Percentiles rank a stretch among this genome's conserved stretches.
Conservation (phyloP, 2,888 invertebrate genomes). For the Erebia ligea region DNA sequence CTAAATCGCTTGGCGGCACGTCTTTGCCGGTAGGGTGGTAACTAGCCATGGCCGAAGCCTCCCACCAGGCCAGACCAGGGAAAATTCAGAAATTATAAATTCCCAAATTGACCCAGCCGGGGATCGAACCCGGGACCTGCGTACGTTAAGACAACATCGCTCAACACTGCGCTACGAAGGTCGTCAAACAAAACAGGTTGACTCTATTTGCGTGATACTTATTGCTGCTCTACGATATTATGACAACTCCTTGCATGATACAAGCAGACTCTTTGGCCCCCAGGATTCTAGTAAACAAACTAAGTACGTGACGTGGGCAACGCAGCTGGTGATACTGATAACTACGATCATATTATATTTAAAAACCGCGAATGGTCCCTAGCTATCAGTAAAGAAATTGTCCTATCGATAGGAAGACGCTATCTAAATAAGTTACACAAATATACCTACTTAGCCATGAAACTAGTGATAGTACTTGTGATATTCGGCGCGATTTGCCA, state of each 20-base stretch:
- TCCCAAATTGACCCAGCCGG: too few relatives aligned
- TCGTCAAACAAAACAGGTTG: too few relatives aligned
- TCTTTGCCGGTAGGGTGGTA: too few relatives aligned
- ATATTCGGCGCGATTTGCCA: slow-evolving; percentile 43
- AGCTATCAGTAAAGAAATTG: slow-evolving; percentile 47
- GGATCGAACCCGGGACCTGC: too few relatives aligned
- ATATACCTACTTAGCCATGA: slow-evolving; percentile 34
- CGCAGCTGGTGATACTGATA: slow-evolving; percentile 47
- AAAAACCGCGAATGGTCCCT: slow-evolving; percentile 48
- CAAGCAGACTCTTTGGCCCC: slow-evolving; percentile 46
- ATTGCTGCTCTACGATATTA: not conserved
- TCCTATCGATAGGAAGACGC: slow-evolving; percentile 30
- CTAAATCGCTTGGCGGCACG: too few relatives aligned
- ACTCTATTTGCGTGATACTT: not conserved
- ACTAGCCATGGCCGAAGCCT: too few relatives aligned
- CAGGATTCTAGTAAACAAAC: slow-evolving; percentile 34
- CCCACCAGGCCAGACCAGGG: too few relatives aligned
- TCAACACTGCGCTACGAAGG: too few relatives aligned
- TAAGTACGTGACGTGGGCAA: slow-evolving; percentile 30
- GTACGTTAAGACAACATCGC: too few relatives aligned
- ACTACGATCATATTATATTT: slow-evolving; percentile 46
- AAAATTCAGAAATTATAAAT: too few relatives aligned
- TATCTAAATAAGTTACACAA: slow-evolving; percentile 18
- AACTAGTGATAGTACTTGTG: slow-evolving; percentile 43
- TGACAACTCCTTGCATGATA: not conserved